These are phyloP conservation scores for Ivindomyrus marchei DNA, from an alignment of 2,113 vertebrate genomes.

Conservation along the genomic window DNA sequence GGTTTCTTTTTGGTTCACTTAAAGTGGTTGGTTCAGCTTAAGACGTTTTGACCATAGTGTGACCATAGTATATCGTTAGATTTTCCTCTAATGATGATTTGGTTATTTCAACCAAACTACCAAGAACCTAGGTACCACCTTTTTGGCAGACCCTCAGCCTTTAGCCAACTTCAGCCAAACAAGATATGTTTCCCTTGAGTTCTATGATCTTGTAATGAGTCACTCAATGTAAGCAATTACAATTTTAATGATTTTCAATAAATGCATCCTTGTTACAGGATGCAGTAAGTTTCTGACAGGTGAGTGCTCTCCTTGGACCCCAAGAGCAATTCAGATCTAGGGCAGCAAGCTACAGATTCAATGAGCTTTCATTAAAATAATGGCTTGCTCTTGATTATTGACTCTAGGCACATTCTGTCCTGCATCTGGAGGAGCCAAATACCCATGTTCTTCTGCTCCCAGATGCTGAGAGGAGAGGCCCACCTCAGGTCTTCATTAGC, in stretches of 20 bases:
- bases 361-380: neutral
- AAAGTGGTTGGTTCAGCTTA: neutral
- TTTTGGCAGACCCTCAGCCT: neutral
- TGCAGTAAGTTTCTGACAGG: neutral
- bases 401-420: slow-evolving; percentile 86
- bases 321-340: neutral
- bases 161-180: neutral
- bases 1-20: neutral
- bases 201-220: neutral
- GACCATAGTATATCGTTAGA: neutral
- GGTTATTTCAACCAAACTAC: neutral
- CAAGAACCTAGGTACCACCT: neutral
- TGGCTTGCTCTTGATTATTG: neutral
- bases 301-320: neutral
- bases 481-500: slow-evolving; percentile 89
- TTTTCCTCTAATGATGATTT: neutral
- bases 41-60: neutral
- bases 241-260: neutral
- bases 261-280: neutral
- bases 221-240: neutral
- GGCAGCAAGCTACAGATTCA: neutral
- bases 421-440: slow-evolving; percentile 91
- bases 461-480: slow-evolving; percentile 60
- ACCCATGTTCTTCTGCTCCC: slow-evolving; percentile 73
- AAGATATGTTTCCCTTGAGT: neutral